phyloP scores from a whole-genome alignment of 2,888 invertebrate genomes.

The Aporophyla lueneburgensis region DNA sequence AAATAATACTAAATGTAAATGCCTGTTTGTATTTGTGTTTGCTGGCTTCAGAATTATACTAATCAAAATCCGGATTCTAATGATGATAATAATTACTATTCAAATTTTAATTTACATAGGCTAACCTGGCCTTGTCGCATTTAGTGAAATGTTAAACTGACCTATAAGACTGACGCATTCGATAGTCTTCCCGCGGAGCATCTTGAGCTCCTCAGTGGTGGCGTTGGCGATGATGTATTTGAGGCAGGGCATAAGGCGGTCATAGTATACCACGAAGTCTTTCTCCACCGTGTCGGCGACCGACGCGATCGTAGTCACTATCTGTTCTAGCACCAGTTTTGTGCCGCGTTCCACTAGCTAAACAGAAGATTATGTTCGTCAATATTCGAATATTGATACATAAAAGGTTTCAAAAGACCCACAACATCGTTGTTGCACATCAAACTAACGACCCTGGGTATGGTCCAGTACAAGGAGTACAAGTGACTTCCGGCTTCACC shows the following conservation, averaged over 20 bases:
- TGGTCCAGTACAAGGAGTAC: background rate
- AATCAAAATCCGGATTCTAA: background rate
- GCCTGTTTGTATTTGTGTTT: no score
- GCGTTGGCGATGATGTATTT: conserved; percentile 99
- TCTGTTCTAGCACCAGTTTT: conserved; percentile 99
- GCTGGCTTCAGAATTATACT: background rate
- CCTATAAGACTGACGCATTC: conserved; percentile 99
- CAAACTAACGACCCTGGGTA: no score
- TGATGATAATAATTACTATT: background rate
- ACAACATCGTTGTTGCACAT: background rate
- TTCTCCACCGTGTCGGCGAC: conserved; percentile 99
- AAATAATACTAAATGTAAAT: no score
- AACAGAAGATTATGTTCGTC: conserved; percentile 1
- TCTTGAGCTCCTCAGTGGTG: conserved; percentile 95
- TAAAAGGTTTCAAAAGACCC: background rate
- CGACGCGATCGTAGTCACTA: conserved; percentile 99
- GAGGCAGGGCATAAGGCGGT: conserved; percentile 97
- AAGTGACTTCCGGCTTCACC: background rate
- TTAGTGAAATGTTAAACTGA: conserved; percentile 18
- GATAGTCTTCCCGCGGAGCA: conserved; percentile 99
- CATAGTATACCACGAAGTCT: conserved; percentile 98
- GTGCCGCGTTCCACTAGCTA: conserved; percentile 97
- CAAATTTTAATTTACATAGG: no score
- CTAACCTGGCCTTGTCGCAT: background rate
- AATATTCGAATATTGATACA: background rate